These are phyloP conservation scores for Porites rus DNA, from an alignment of 92 coral and sea anemone species.

Conservation along the genomic window DNA sequence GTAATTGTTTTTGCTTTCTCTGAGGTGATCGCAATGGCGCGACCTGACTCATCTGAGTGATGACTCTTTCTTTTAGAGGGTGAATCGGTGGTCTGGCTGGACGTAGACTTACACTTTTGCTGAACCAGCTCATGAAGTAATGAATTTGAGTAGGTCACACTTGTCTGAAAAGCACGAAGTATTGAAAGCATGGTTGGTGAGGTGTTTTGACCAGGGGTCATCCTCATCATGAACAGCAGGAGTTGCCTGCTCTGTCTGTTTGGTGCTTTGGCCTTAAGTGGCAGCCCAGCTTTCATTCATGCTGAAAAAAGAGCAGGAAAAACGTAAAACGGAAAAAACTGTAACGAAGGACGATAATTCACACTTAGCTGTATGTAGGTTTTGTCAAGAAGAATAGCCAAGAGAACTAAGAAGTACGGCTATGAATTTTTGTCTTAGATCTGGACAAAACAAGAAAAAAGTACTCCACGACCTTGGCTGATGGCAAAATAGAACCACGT, in stretches of 20 bases:
- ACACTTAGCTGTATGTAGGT: too few species aligned
- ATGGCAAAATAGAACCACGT: too few species aligned
- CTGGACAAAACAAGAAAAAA: neutral
- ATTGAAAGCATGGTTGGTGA: neutral
- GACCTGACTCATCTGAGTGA: neutral
- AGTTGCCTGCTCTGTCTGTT: neutral
- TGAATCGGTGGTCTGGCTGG: neutral
- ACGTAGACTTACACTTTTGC: slow-evolving; percentile 17
- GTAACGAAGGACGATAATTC: too few species aligned
- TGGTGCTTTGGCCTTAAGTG: neutral
- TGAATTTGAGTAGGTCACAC: too few species aligned
- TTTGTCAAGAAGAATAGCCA: too few species aligned
- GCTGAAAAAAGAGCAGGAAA: neutral
- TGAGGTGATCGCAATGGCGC: slow-evolving; percentile 25
- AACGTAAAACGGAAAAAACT: neutral
- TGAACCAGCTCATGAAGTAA: neutral
- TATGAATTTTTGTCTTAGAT: neutral
- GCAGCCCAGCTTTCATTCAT: neutral
- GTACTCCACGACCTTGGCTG: neutral
- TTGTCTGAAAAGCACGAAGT: neutral
- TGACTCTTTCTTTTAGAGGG: slow-evolving; percentile 1
- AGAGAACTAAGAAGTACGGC: neutral
- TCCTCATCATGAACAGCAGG: neutral
- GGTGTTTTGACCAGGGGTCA: neutral
- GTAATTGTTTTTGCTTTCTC: slow-evolving; percentile 39